phyloP scores from a whole-genome alignment of 1,140 invertebrate species.

The Trialeurodes vaporariorum region DNA sequence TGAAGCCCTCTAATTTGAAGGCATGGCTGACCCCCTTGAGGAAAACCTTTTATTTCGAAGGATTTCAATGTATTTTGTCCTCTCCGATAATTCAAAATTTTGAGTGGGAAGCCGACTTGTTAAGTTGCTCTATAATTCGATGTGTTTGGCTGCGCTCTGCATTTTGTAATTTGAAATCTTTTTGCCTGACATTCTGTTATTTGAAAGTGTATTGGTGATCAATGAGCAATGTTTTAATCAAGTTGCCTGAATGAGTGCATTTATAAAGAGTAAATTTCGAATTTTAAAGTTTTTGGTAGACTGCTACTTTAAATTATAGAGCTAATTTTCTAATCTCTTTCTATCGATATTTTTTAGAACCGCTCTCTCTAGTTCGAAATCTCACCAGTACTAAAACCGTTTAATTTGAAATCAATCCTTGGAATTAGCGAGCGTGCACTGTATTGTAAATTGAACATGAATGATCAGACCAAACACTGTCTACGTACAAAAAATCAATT shows the following conservation, averaged over 20 bases:
- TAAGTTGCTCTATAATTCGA: not conserved
- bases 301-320: not conserved
- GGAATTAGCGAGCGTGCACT: not conserved
- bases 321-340: not conserved
- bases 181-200: not conserved
- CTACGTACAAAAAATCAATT: too few species aligned
- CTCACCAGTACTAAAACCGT: not conserved
- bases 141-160: not conserved
- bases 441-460: too few species aligned
- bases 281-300: not conserved
- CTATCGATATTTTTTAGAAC: not conserved
- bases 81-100: not conserved
- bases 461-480: too few species aligned
- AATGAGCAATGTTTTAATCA: not conserved
- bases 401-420: not conserved
- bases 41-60: not conserved
- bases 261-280: not conserved
- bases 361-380: not conserved
- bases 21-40: not conserved
- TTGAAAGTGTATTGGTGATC: not conserved
- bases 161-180: not conserved
- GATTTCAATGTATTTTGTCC: not conserved
- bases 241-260: not conserved
- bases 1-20: not conserved
- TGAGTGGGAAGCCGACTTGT: not conserved